Percentiles rank a stretch among this genome's conserved stretches.
These are phyloP conservation scores for Thereva unica DNA, from an alignment of 2,888 invertebrate species.

Conservation along the genomic window DNA sequence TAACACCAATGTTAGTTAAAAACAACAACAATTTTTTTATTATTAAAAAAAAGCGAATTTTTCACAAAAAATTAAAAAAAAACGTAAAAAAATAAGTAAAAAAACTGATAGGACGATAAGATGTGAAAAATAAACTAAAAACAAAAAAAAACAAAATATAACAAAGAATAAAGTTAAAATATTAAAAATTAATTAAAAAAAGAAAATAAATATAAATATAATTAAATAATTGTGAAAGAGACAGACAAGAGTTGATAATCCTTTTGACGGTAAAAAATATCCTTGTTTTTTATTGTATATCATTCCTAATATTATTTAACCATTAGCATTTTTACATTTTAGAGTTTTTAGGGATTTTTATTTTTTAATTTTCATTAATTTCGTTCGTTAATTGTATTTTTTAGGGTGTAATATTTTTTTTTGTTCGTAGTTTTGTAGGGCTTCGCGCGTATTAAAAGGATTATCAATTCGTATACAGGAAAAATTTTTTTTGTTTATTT, in stretches of 20 bases:
- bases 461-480: constrained; percentile 20
- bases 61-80: too few relatives aligned
- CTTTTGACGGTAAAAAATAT: constrained; percentile 17
- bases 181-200: too few relatives aligned
- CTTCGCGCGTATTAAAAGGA: constrained; percentile 25
- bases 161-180: too few relatives aligned
- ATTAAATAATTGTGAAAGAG: neutral
- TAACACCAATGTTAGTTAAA: too few relatives aligned
- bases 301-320: neutral
- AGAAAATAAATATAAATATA: too few relatives aligned
- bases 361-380: neutral
- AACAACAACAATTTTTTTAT: too few relatives aligned
- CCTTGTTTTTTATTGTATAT: neutral
- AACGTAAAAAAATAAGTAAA: too few relatives aligned
- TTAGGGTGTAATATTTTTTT: neutral
- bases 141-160: too few relatives aligned
- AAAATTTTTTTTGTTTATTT: constrained; percentile 20
- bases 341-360: too few relatives aligned
- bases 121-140: too few relatives aligned
- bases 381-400: neutral
- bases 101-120: too few relatives aligned
- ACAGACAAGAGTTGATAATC: constrained; percentile 27
- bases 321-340: neutral
- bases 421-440: constrained; percentile 7
- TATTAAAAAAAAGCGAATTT: too few relatives aligned